Base-by-base conservation (phyloP, 2,888 invertebrate genomes). In the Leptinotarsa tumamoca region DNA sequence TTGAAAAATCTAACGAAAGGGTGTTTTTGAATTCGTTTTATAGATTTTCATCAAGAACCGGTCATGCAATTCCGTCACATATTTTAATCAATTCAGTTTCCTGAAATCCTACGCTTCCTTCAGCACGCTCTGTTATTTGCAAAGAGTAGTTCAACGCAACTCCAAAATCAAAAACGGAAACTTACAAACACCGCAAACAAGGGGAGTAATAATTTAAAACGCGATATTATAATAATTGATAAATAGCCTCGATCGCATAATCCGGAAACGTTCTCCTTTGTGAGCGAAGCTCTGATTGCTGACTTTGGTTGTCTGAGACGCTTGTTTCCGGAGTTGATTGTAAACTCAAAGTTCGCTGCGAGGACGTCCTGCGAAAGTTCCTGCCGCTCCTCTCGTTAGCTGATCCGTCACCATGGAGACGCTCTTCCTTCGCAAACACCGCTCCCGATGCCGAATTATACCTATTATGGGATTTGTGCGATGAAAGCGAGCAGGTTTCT, bases 281-380 rank as follows among this genome's bases (percentile, higher is more conserved):
- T 83, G 82, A 83, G 83, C 83, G 81, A 79, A 81, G 80, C 83
- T 80, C 82, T 84, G 85, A 86, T 85, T 86, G 85, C 84, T 84
- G 85, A 86, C 86, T 85, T 83, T 82, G 82, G 83, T 83, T 82
- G 83, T 83, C 84, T 83, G 84, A 84, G 85, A 85, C 84, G 83
- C 81, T 84, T 83, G 85, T 85, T 86, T 86, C 86, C 87, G 85
- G 86, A 80, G 80, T 83, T 85, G 86, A 86, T 86, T 86, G 85
- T 86, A 85, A 85, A 85, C 85, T 85, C 84, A 70, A 73, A 74
- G 72, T 77, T 61, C 56, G 73, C 72, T 56, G 58, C 51, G 15
- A 54, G 61, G 58, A 69, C 43, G 27, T 71, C 50, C 70, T 67
- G 70, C 56, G 49, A 27, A 67, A 56, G 23, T 50, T 61, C 21